Evolutionary conservation across 37 sponge, comb jelly and placozoan species (phyloP).

Genomic region (Cliona cf. orientalis): DNA sequence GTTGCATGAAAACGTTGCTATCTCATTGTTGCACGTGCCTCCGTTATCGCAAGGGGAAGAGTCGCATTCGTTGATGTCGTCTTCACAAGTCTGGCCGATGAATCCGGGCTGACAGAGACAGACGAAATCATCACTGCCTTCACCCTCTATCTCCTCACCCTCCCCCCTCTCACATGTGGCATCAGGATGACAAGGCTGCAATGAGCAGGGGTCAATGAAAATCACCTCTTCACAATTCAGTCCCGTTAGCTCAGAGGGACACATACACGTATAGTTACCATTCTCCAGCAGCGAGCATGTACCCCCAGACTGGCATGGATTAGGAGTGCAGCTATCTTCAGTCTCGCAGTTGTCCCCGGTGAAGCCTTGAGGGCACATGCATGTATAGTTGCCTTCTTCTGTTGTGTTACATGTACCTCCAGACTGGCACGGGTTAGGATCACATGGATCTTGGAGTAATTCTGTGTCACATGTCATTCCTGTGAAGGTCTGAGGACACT

Average conservation of each 20-base stretch:
- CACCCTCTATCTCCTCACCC: too few relatives aligned
- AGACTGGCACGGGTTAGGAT: constrained; percentile 27
- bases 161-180: constrained; percentile 40
- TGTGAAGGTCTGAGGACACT: constrained; percentile 52
- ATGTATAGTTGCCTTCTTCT: constrained; percentile 28
- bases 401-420: constrained; percentile 51
- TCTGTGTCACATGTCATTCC: constrained; percentile 41
- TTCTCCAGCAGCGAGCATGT: too few relatives aligned
- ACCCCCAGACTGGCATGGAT: constrained; percentile 55
- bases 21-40: constrained; percentile 25
- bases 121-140: neutral
- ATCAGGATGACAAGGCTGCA: constrained; percentile 33
- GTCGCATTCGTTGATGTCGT: constrained; percentile 47
- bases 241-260: constrained; percentile 1
- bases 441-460: neutral
- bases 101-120: constrained; percentile 40
- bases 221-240: constrained; percentile 5
- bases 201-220: constrained; percentile 27
- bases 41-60: constrained; percentile 39
- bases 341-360: constrained; percentile 62
- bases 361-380: constrained; percentile 48
- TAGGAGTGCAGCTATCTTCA: constrained; percentile 6
- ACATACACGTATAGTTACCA: constrained; percentile 20
- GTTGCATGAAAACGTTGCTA: neutral
- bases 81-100: constrained; percentile 35